Evolutionary conservation across 1,140 invertebrate species (phyloP).

Genomic region (Cyclargus thomasi): DNA sequence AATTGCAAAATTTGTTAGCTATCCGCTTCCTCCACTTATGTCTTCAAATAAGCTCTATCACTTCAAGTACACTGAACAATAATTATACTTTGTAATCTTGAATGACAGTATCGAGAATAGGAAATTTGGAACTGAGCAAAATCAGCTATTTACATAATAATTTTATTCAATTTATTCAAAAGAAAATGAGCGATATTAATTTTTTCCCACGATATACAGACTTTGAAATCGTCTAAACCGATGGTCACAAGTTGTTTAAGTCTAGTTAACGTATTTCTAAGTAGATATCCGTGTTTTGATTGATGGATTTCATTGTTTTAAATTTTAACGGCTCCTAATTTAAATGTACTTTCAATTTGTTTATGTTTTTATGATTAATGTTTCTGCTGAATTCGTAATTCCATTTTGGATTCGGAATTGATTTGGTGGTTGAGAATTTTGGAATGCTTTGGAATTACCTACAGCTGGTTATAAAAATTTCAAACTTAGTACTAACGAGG

Average conservation of each 20-base stretch:
- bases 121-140: too few species aligned
- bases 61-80: too few species aligned
- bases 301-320: slow-evolving; percentile 56
- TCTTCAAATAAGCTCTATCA: too few species aligned
- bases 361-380: slow-evolving; percentile 66
- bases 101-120: too few species aligned
- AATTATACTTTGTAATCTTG: too few species aligned
- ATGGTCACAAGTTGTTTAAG: not conserved
- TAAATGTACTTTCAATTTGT: slow-evolving; percentile 47
- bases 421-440: not conserved
- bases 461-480: not conserved
- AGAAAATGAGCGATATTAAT: not conserved
- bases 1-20: too few species aligned
- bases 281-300: slow-evolving; percentile 65
- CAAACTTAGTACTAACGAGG: too few species aligned
- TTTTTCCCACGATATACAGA: slow-evolving; percentile 10
- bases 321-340: slow-evolving; percentile 42
- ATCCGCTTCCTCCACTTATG: too few species aligned
- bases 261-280: slow-evolving; percentile 63
- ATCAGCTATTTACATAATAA: too few species aligned
- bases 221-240: not conserved
- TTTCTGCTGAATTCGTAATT: slow-evolving; percentile 23
- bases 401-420: not conserved
- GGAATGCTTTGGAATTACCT: not conserved
- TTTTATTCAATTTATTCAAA: too few species aligned